Percentiles rank a stretch among this genome's conserved stretches.
Conservation (phyloP, 2,113 vertebrate genomes). For the Ammodytes dubius region DNA sequence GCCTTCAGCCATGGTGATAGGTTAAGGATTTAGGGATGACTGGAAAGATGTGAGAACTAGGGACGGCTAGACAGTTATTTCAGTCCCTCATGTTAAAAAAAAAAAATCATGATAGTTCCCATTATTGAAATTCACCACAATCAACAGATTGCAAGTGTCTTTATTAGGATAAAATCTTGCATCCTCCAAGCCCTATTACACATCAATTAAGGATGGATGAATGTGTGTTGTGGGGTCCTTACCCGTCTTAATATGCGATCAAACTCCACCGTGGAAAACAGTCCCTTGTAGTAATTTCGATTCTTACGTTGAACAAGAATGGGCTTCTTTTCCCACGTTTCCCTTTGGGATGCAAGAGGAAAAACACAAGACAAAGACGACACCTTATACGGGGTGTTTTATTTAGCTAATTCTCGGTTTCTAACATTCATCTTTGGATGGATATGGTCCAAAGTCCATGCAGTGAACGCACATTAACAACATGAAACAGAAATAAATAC, state of each 20-base stretch:
- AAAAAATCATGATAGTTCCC: too few species aligned
- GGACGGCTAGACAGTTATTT: too few species aligned
- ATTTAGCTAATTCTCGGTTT: neutral
- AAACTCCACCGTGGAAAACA: slow-evolving; percentile 94
- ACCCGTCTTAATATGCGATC: slow-evolving; percentile 89
- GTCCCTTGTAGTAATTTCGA: slow-evolving; percentile 89
- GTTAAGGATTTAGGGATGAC: too few species aligned
- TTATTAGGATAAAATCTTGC: too few species aligned
- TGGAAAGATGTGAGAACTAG: too few species aligned
- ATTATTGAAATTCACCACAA: too few species aligned
- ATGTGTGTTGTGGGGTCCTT: slow-evolving; percentile 26
- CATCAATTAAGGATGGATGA: neutral
- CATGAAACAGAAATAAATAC: neutral
- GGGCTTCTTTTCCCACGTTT: slow-evolving; percentile 93
- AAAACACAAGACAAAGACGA: neutral
- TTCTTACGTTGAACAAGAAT: slow-evolving; percentile 89
- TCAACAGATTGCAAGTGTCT: too few species aligned
- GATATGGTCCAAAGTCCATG: neutral
- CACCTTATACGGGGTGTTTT: neutral
- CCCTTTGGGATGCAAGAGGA: slow-evolving; percentile 62
- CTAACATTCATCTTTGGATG: neutral
- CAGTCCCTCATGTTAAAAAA: too few species aligned
- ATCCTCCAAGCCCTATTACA: too few species aligned
- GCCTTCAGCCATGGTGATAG: too few species aligned
- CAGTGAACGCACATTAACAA: neutral